Evolutionary conservation across 2,888 invertebrate genomes (phyloP).

Genomic region (Pinctada fucata): DNA sequence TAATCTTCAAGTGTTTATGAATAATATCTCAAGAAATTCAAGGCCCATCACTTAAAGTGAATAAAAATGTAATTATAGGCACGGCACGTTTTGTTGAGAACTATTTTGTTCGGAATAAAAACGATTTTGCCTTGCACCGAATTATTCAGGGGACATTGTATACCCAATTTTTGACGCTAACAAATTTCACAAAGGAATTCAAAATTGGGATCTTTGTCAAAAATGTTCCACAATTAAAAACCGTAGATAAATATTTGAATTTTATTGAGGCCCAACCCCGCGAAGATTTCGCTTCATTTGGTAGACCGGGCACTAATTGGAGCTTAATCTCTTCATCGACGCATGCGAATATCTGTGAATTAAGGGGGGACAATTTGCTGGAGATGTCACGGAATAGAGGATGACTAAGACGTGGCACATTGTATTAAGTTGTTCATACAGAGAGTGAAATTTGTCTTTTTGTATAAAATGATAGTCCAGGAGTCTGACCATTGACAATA

Average conservation of each 20-base stretch:
- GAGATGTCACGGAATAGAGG: neutral
- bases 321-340: neutral
- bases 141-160: neutral
- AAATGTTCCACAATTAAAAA: neutral
- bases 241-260: neutral
- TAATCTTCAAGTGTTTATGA: neutral
- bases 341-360: neutral
- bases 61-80: neutral
- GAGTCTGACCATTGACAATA: too few relatives aligned
- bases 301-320: neutral
- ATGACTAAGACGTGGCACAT: neutral
- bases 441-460: too few relatives aligned
- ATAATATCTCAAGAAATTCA: neutral
- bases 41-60: neutral
- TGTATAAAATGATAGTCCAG: too few relatives aligned
- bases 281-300: neutral
- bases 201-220: neutral
- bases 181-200: neutral
- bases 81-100: neutral
- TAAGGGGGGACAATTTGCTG: neutral
- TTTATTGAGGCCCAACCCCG: neutral
- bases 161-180: neutral
- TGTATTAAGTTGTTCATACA: too few relatives aligned
- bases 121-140: neutral
- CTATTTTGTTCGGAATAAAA: neutral